phyloP scores from a whole-genome alignment of 2,113 vertebrate genomes.

The Channa maculata region DNA sequence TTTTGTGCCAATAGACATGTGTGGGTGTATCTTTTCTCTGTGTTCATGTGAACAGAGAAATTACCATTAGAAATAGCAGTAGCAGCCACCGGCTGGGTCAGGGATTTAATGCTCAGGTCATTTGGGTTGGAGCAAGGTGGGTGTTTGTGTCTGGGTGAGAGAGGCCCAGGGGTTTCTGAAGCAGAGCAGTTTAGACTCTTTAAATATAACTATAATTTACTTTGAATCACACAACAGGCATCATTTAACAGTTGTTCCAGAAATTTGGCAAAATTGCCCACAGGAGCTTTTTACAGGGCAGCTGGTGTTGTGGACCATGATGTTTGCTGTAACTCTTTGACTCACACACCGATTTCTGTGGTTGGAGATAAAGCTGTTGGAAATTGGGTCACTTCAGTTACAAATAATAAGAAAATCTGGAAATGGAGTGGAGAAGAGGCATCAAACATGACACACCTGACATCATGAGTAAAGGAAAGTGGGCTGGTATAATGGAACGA shows the following conservation, averaged over 20 bases:
- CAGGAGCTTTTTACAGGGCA: conserved; percentile 13
- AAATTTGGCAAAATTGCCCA: conserved; percentile 8
- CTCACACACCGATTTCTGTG: neutral
- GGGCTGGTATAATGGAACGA: too few relatives aligned
- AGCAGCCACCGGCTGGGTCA: conserved; percentile 16
- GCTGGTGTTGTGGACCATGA: conserved; percentile 4
- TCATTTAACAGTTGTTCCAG: too few relatives aligned
- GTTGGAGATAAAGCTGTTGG: conserved; percentile 7
- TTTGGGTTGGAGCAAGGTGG: neutral
- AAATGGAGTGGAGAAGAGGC: neutral
- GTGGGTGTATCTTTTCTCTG: neutral
- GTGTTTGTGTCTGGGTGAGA: neutral
- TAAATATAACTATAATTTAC: neutral
- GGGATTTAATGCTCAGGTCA: conserved; percentile 23
- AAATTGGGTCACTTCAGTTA: neutral
- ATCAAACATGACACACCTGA: neutral
- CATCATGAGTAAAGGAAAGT: too few relatives aligned
- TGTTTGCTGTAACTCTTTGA: conserved; percentile 33
- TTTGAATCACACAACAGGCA: too few relatives aligned
- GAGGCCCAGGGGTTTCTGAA: neutral
- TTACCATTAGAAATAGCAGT: neutral
- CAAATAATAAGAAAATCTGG: neutral
- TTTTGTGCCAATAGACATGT: neutral
- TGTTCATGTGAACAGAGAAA: neutral
- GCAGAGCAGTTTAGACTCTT: neutral